Evolutionary conservation across 2,113 vertebrate genomes (phyloP).

Genomic region (Porphyrio hochstetteri): DNA sequence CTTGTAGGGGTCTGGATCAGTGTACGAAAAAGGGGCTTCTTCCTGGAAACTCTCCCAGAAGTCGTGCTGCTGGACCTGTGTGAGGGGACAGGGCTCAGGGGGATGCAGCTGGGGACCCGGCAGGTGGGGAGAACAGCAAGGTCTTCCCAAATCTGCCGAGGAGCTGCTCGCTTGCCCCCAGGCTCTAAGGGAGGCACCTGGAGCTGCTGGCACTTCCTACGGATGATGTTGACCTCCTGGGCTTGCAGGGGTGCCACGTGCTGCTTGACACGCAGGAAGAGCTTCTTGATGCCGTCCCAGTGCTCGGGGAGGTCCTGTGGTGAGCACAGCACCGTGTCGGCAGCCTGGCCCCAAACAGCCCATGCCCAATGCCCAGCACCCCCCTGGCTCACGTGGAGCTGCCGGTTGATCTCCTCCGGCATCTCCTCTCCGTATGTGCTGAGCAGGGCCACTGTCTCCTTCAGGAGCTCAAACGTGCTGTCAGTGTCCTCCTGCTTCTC

Average conservation of each 20-base stretch:
- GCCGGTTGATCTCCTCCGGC: slow-evolving; percentile 65
- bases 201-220: slow-evolving; percentile 74
- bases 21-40: slow-evolving; percentile 69
- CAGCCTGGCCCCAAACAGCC: neutral
- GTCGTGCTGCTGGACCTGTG: slow-evolving; percentile 65
- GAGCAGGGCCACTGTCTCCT: slow-evolving; percentile 73
- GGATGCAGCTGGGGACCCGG: accelerated
- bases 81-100: accelerated
- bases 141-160: accelerated
- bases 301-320: slow-evolving; percentile 76
- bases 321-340: accelerated
- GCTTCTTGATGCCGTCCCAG: slow-evolving; percentile 77
- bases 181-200: slow-evolving; percentile 43
- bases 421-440: slow-evolving; percentile 72
- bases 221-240: slow-evolving; percentile 63
- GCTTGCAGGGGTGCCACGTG: slow-evolving; percentile 72
- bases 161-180: accelerated
- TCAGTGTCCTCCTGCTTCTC: slow-evolving; percentile 66
- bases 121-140: accelerated
- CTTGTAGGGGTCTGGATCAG: slow-evolving; percentile 58
- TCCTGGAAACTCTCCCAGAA: slow-evolving; percentile 72
- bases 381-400: slow-evolving; percentile 51
- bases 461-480: slow-evolving; percentile 76
- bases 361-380: accelerated
- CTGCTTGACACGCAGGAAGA: slow-evolving; percentile 71